Evolutionary conservation across 2,797 vertebrate genomes (phyloP).

Genomic region (Scarus forsteni): DNA sequence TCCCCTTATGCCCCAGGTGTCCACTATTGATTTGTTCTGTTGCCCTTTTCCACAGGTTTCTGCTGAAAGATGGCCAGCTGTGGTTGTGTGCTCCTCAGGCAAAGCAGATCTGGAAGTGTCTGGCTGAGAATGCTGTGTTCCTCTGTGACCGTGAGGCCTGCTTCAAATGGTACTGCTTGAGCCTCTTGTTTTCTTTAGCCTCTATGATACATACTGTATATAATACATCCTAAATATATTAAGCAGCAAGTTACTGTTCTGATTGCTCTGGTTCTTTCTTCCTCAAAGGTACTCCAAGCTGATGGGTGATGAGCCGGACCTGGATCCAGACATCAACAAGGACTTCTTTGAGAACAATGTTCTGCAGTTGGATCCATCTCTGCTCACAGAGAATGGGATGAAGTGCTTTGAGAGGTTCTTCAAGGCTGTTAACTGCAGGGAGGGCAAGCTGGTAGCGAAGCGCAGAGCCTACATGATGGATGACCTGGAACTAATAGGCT

Average conservation of each 20-base stretch:
- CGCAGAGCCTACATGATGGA: slow-evolving; percentile 99
- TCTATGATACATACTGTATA: background rate
- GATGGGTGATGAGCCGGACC: slow-evolving; percentile 99
- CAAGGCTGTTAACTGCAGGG: slow-evolving; percentile 99
- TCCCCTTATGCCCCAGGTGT: slow-evolving; percentile 5
- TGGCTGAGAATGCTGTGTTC: slow-evolving; percentile 99
- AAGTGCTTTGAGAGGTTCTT: slow-evolving; percentile 99
- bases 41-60: slow-evolving; percentile 85
- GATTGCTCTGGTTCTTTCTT: background rate
- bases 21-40: slow-evolving; percentile 26
- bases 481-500: slow-evolving; percentile 97
- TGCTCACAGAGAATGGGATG: slow-evolving; percentile 99
- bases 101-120: slow-evolving; percentile 99
- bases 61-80: slow-evolving; percentile 97
- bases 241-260: background rate
- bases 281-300: slow-evolving; percentile 92
- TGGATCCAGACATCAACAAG: slow-evolving; percentile 99
- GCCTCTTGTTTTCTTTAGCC: background rate
- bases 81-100: slow-evolving; percentile 99
- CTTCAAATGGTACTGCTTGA: slow-evolving; percentile 92
- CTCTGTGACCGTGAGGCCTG: slow-evolving; percentile 99
- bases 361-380: slow-evolving; percentile 97
- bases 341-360: slow-evolving; percentile 99
- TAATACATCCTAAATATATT: background rate
- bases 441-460: slow-evolving; percentile 98